Evolutionary conservation across 2,888 invertebrate species (phyloP).

Genomic region (Monopis laevigella): DNA sequence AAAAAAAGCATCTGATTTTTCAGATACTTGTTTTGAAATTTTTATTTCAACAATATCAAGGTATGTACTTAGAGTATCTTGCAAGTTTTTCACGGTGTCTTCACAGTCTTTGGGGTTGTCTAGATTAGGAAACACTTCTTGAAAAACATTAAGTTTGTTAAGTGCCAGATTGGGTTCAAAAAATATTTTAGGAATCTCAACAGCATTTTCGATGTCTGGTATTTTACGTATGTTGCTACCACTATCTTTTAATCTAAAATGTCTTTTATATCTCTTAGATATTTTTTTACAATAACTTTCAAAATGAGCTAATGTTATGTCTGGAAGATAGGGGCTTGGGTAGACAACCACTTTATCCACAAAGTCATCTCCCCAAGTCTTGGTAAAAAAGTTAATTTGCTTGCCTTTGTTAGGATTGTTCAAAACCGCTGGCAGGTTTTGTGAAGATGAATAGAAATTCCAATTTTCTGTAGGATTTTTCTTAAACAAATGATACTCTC

Average conservation of each 20-base stretch:
- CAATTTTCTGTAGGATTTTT: conserved; percentile 67
- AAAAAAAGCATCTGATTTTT: conserved; percentile 96
- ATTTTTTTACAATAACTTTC: conserved; percentile 86
- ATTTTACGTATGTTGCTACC: conserved; percentile 44
- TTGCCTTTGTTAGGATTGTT: conserved; percentile 95
- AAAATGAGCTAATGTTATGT: conserved; percentile 85
- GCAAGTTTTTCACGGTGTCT: conserved; percentile 76
- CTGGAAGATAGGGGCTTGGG: conserved; percentile 82
- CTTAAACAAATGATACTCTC: conserved; percentile 68
- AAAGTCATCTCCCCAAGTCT: conserved; percentile 97
- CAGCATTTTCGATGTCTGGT: conserved; percentile 60
- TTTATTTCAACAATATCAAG: conserved; percentile 94
- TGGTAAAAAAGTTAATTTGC: conserved; percentile 92
- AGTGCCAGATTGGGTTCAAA: conserved; percentile 81
- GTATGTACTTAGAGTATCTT: conserved; percentile 93
- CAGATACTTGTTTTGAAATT: conserved; percentile 92
- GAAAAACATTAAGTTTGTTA: conserved; percentile 82
- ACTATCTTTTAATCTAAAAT: conserved; percentile 64
- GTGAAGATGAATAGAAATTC: conserved; percentile 91
- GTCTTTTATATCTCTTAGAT: conserved; percentile 71
- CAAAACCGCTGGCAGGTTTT: conserved; percentile 94
- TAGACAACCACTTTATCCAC: conserved; percentile 82
- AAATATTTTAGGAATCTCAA: conserved; percentile 86
- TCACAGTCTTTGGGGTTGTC: conserved; percentile 63
- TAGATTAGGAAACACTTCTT: conserved; percentile 82